Evolutionary conservation across 2,113 vertebrate genomes (phyloP).

Genomic region (Pelecanus crispus): DNA sequence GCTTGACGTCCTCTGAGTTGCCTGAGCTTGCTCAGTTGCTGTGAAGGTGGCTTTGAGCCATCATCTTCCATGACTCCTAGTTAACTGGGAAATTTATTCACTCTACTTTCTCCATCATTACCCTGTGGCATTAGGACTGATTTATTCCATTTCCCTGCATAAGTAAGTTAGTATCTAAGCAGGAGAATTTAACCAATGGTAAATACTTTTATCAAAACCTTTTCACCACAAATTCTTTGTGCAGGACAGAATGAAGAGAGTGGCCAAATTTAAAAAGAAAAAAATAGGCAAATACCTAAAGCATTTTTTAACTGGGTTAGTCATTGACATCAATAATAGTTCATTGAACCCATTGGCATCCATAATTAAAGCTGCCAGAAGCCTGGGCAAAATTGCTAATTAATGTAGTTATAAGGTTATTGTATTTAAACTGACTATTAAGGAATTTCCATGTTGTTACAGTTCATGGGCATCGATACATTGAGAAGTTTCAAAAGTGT

Average conservation of each 20-base stretch:
- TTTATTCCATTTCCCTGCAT: not conserved
- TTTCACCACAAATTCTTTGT: not conserved
- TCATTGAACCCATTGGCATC: not conserved
- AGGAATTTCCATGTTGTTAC: not conserved
- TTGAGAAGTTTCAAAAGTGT: not conserved
- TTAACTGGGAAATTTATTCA: not conserved
- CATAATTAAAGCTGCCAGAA: not conserved
- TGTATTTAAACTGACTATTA: not conserved
- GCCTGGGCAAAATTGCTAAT: not conserved
- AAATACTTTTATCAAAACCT: not conserved
- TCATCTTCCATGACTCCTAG: not conserved
- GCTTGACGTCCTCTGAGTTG: not conserved
- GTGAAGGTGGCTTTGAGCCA: not conserved
- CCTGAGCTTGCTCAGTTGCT: not conserved
- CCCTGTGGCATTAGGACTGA: not conserved
- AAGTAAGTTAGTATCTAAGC: not conserved
- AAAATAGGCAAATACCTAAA: not conserved
- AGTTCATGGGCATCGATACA: not conserved
- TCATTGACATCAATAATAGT: not conserved
- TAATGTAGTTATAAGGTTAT: not conserved
- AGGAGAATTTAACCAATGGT: not conserved
- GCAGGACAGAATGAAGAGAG: not conserved
- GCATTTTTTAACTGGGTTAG: not conserved
- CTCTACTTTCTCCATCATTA: not conserved
- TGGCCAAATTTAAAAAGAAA: not conserved